Conservation (phyloP, 2,888 invertebrate genomes). For the Melinopterus prodromus region DNA sequence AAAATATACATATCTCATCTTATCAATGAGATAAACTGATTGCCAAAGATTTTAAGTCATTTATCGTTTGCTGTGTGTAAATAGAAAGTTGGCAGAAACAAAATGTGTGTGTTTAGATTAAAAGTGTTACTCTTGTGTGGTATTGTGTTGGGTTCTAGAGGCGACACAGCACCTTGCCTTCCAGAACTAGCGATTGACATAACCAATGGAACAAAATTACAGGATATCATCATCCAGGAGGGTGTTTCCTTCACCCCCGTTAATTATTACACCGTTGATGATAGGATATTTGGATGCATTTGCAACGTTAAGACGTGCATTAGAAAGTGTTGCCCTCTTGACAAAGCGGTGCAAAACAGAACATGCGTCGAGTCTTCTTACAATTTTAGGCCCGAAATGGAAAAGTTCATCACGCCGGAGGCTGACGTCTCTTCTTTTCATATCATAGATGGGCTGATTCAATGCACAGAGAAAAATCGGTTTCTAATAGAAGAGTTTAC, state of each 20-base stretch:
- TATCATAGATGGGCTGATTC: slow-evolving; percentile 31
- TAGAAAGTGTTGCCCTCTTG: slow-evolving; percentile 24
- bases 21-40: not conserved
- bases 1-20: not conserved
- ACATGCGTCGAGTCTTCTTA: slow-evolving; percentile 18
- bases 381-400: slow-evolving; percentile 9
- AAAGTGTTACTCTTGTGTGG: not conserved
- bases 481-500: slow-evolving; percentile 31
- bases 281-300: slow-evolving; percentile 17
- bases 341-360: slow-evolving; percentile 6
- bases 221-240: slow-evolving; percentile 12
- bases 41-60: not conserved
- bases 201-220: slow-evolving; percentile 20
- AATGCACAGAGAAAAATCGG: slow-evolving; percentile 28
- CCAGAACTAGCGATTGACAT: slow-evolving; percentile 19
- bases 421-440: slow-evolving; percentile 20
- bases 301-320: slow-evolving; percentile 27
- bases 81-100: not conserved
- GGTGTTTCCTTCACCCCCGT: slow-evolving; percentile 10
- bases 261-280: slow-evolving; percentile 20
- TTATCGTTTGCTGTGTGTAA: not conserved
- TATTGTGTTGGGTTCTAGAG: not conserved
- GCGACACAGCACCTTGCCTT: slow-evolving; percentile 11
- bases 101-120: not conserved
- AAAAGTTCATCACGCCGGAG: not conserved